phyloP scores from a whole-genome alignment of 2,888 invertebrate species.

The Rhamnusium bicolor region DNA sequence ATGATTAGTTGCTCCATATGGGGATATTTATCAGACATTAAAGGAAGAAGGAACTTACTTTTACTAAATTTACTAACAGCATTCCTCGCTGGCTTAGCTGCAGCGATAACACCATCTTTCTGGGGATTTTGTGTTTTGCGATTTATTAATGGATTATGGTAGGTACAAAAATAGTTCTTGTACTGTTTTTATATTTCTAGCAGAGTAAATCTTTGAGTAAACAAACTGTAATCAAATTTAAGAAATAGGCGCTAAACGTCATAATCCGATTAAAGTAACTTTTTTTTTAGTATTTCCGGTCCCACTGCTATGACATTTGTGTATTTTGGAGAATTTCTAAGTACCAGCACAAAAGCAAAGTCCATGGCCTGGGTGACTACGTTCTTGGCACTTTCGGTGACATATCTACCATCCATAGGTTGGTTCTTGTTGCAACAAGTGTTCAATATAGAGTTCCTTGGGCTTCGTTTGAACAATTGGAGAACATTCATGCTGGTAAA shows the following conservation, averaged over 20 bases:
- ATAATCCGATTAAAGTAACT: too few relatives aligned
- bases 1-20: constrained; percentile 48
- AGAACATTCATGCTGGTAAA: constrained; percentile 51
- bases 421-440: constrained; percentile 49
- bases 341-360: constrained; percentile 63
- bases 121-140: constrained; percentile 48
- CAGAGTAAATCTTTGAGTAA: too few relatives aligned
- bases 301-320: constrained; percentile 70
- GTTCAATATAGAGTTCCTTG: constrained; percentile 41
- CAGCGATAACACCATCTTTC: constrained; percentile 46
- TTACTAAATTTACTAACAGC: constrained; percentile 45
- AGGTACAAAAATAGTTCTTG: too few relatives aligned
- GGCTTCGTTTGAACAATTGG: constrained; percentile 51
- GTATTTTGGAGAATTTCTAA: constrained; percentile 70
- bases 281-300: constrained; percentile 69
- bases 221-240: too few relatives aligned
- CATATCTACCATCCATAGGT: constrained; percentile 46
- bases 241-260: too few relatives aligned
- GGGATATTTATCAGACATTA: constrained; percentile 55
- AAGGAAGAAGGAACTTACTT: constrained; percentile 48
- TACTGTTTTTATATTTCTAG: too few relatives aligned
- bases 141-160: constrained; percentile 54
- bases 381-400: constrained; percentile 58
- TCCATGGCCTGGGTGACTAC: constrained; percentile 69
- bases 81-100: constrained; percentile 40